Base-by-base conservation (phyloP, 2,888 invertebrate genomes). In the Altica lythri region DNA sequence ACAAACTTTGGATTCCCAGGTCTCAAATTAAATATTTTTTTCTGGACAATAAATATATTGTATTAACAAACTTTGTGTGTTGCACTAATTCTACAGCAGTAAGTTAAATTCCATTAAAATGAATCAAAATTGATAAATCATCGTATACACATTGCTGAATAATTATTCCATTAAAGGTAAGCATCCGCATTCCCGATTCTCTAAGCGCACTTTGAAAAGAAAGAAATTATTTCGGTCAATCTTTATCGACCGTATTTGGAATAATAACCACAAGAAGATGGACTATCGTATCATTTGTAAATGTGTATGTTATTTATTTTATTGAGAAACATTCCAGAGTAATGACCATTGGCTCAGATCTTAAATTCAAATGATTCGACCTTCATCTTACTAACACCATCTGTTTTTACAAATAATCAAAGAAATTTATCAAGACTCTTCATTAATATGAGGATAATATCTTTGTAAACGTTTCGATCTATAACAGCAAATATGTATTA, bases 151-250 rank as follows among this genome's bases (percentile, higher is more conserved):
- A 12, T 40, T 40, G 25, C 18, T 40, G 51, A 38, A 46, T 56
- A 51, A 53, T 53, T 47, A 55, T 53, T 45, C 59, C 54, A 49
- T 59, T 44, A 56, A 59, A 59, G 59, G 59, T 13, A 22, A 25
- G 27, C 37, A 54, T 56, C 59, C 57, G 54, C 59, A 57, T 57
- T 57, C 57, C 42, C 40, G 18, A 40, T 37, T 38, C 35, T 44
- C 53, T 40, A 22, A 49, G 40, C 25, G 48, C 27, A 25, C 17
- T 53, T 49, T 18, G 37, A 45, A 18, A 37, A 38, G 29, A 48
- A 47, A 49, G 47, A 48, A 30, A 46, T 37, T 51, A 47, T 43
- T 55, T 51, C 55, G 55, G 50, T 44, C 50, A 16, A 34, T 32
- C 40, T 47, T 42, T 27, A 43, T 34, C 40, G 17, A n/a, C 46